Conservation (phyloP, 23 tunicate species). For the Aplidium turbinatum region DNA sequence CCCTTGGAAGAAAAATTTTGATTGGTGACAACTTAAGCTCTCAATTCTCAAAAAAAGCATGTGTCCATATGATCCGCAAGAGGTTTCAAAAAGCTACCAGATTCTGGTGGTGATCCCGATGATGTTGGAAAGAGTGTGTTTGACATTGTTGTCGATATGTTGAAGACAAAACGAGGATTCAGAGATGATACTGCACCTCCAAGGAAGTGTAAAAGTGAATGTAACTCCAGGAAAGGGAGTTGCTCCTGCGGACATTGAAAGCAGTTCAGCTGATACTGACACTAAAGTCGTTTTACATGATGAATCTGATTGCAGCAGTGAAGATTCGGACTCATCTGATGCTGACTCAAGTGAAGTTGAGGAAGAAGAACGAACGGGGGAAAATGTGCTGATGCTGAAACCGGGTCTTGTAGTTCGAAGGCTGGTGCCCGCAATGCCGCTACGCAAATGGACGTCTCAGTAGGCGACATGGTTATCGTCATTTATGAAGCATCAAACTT, state of each 20-base stretch:
- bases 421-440: not conserved
- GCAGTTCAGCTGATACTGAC: not conserved
- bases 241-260: not conserved
- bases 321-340: too few species aligned
- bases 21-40: conserved; percentile 28
- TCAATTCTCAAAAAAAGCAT: conserved; percentile 3
- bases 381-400: not conserved
- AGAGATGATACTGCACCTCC: conserved; percentile 7
- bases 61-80: conserved; percentile 4
- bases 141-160: not conserved
- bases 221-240: not conserved
- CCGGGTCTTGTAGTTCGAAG: not conserved
- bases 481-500: too few species aligned
- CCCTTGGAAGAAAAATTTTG: conserved; percentile 4
- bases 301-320: not conserved
- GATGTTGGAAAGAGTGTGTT: not conserved
- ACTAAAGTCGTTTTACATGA: not conserved
- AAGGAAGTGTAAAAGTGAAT: conserved; percentile 1
- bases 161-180: conserved; percentile 12
- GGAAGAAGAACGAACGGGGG: too few species aligned
- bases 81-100: conserved; percentile 18
- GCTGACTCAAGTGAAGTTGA: too few species aligned
- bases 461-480: not conserved
- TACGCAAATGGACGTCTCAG: not conserved
- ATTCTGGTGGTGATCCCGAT: not conserved